Conservation (phyloP, 1,140 invertebrate species). For the Parapsyche elsis region DNA sequence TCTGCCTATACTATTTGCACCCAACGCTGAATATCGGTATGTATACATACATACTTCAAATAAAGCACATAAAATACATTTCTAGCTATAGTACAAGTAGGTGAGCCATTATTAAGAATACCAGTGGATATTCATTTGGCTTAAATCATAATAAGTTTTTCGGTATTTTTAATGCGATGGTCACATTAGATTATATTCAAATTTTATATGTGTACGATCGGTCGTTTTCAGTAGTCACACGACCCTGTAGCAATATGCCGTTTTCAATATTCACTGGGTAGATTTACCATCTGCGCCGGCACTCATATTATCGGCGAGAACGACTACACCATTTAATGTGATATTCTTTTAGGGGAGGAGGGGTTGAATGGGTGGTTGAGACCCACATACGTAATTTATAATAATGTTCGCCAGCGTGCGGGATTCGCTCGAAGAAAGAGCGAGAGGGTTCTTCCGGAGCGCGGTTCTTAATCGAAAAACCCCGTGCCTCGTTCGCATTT, state of each 20-base stretch:
- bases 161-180: too few species aligned
- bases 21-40: too few species aligned
- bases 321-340: constrained; percentile 25
- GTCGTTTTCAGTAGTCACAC: background rate
- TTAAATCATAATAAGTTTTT: too few species aligned
- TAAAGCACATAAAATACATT: too few species aligned
- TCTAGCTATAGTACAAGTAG: too few species aligned
- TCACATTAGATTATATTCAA: too few species aligned
- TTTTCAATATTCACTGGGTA: background rate
- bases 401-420: constrained; percentile 4
- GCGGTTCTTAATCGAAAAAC: constrained; percentile 16
- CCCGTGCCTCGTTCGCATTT: background rate
- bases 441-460: background rate
- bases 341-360: background rate
- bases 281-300: constrained; percentile 30
- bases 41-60: too few species aligned
- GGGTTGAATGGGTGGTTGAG: background rate
- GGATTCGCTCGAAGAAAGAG: background rate
- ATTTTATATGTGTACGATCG: too few species aligned
- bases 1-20: too few species aligned
- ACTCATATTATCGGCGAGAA: constrained; percentile 17
- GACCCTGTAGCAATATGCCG: background rate
- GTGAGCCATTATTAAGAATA: too few species aligned
- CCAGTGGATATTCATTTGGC: too few species aligned
- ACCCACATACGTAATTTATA: constrained; percentile 18